These are phyloP conservation scores for Seriola dumerili DNA, from an alignment of 2,113 vertebrate genomes.

Conservation along the genomic window DNA sequence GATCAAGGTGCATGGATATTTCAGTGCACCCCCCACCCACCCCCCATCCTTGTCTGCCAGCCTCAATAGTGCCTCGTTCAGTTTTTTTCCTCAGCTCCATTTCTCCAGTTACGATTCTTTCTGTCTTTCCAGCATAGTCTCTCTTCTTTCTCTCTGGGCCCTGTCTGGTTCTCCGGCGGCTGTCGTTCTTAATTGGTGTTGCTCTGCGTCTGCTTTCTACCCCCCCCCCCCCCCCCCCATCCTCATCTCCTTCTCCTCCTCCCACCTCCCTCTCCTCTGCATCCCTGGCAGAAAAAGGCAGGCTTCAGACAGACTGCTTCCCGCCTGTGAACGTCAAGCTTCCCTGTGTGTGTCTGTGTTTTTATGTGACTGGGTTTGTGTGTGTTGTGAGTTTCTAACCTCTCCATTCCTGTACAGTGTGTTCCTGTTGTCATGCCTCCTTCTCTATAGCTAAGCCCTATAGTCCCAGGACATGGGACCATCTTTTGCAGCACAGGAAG, in stretches of 20 bases:
- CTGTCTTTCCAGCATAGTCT: conserved; percentile 36
- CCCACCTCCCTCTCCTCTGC: conserved; percentile 45
- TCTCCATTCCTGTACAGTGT: conserved; percentile 53
- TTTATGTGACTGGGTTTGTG: conserved; percentile 31
- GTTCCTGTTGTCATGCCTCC: conserved; percentile 43
- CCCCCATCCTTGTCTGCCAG: conserved; percentile 47
- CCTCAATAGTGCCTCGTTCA: conserved; percentile 39
- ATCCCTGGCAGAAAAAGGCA: conserved; percentile 66
- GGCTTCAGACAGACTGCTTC: conserved; percentile 67
- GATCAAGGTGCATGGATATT: conserved; percentile 55
- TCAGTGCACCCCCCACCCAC: background rate
- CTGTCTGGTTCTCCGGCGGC: conserved; percentile 69
- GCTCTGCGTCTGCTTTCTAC: conserved; percentile 68
- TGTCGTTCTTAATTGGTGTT: conserved; percentile 80
- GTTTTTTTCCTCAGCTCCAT: conserved; percentile 26
- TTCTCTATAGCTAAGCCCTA: conserved; percentile 21
- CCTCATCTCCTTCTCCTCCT: conserved; percentile 31
- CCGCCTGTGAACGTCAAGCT: conserved; percentile 48
- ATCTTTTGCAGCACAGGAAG: conserved; percentile 21
- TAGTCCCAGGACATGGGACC: conserved; percentile 31
- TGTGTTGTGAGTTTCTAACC: conserved; percentile 40
- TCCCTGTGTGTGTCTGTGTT: conserved; percentile 37
- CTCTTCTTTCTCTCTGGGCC: conserved; percentile 45
- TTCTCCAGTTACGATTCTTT: conserved; percentile 52
- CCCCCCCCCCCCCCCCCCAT: conserved; percentile 1